phyloP scores from a whole-genome alignment of 1,140 invertebrate genomes.

The Sarcophaga bullata region DNA sequence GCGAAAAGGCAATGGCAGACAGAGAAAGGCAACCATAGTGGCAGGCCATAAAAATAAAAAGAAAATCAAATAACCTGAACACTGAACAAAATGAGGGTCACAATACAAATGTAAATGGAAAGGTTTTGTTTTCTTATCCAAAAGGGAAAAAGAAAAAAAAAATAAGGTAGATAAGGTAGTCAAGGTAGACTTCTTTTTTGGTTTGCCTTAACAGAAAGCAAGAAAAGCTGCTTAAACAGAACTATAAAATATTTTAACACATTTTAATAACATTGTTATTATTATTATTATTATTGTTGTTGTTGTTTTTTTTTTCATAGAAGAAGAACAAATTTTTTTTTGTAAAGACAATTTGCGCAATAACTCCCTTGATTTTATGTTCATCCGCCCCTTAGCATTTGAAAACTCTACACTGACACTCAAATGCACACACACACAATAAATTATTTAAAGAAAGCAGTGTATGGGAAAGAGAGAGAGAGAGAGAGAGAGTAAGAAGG shows the following conservation, averaged over 20 bases:
- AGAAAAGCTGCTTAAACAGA: neutral
- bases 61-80: slow-evolving; percentile 18
- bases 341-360: neutral
- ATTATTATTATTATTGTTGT: no score
- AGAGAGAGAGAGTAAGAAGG: neutral
- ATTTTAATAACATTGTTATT: no score
- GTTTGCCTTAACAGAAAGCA: neutral
- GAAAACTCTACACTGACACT: neutral
- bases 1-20: no score
- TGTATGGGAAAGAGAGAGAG: neutral
- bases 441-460: neutral
- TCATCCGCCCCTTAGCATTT: neutral
- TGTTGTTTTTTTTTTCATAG: no score
- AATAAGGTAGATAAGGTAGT: no score
- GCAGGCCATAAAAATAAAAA: slow-evolving; percentile 7
- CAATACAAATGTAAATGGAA: neutral
- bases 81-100: neutral
- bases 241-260: neutral
- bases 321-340: neutral
- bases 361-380: slow-evolving; percentile 5
- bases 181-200: no score
- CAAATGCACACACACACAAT: neutral
- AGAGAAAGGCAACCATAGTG: neutral
- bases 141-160: no score
- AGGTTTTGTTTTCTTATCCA: no score